Base-by-base conservation (phyloP, 2,888 invertebrate genomes). In the Stegana nigrithorax region DNA sequence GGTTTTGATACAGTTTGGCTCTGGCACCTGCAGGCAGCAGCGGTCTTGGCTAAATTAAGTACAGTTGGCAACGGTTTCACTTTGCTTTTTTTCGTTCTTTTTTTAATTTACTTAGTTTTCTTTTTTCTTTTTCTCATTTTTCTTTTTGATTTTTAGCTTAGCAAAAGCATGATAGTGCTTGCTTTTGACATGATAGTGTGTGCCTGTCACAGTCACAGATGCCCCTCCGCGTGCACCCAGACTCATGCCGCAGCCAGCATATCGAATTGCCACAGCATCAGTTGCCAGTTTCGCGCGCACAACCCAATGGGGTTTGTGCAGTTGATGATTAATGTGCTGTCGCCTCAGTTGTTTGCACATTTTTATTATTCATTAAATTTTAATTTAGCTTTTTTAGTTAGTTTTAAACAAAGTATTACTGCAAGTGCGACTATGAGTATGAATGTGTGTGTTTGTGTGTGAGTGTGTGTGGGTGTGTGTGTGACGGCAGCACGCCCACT, bases 381-480 rank as follows among this genome's bases (percentile, higher is more conserved):
- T 39, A 39, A 39, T 39, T 39, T 14, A 39, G 4, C 29, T 7
- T 19, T 21, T 21, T 23, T 44, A 45, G 63, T 63, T 60, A 36
- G 36, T 55, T 57, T 27, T 36, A 53, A 27, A 14, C 56, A 29
- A 14, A n/a, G n/a, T 42, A 8, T 45, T 5, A 32, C 2, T 39
- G 10, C 45, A 23, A 21, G 23, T 57, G 29, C 47, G 25, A 17
- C 44, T 59, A 50, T 36, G n/a, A 42, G 17, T 60, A 23, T 58
- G 14, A 42, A 19, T 47, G 7, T 14, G 8, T 56, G 25, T 36
- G 17, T 27, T 2, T 55, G 1, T 26, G 32, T 1, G 27, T 56
- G 29, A 27, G 14, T 57, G 29, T 32, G 8, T 63, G 25, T 39
- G 39, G 58, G 25, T 59, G 58, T 65, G n/a, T n/a, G n/a, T n/a